Base-by-base conservation (phyloP, 2,888 invertebrate species). In the Ophion costatus region DNA sequence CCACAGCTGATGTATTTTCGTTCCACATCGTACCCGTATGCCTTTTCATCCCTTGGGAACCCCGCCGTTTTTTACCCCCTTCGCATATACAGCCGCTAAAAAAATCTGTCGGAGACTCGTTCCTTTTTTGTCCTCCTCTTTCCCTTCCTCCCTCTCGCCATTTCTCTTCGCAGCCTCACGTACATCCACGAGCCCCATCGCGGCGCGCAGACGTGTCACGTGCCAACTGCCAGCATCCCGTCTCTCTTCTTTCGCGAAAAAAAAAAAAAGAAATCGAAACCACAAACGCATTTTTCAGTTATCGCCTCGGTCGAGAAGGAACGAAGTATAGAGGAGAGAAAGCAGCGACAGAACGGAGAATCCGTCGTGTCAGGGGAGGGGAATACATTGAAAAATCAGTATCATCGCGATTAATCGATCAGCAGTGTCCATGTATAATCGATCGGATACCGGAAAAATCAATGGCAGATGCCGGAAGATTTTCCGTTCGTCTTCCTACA, bases 401-500 rank as follows among this genome's bases (percentile, higher is more conserved):
- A 84, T 84, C 84, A 75, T 79, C 74, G 61, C 82, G 78, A 84
- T 84, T 84, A 84, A 84, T 84, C 82, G 79, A 84, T 84, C 71
- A 82, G 71, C 81, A 56, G 63, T 71, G 66, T 82, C 66, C 71
- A 51, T 82, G 67, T 74, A 75, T 80, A 82, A 84, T 84, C 84
- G 84, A 84, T 84, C 75, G 66, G 38, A 73, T 57, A n/a, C 64
- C 71, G 57, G 63, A 61, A 74, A 71, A 84, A 71, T 80, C 73
- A 70, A 63, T 71, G 42, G 64, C 80, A 85, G 83, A 83, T 87
- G 83, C 76, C 59, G 63, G 74, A 79, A 78, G 73, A 83, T 81
- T 77, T 75, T 77, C 64, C 78, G 78, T 78, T 79, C 80, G 24
- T 82, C 69, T 77, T 69, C 61, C 33, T 69, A 42, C 69, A 59